Evolutionary conservation across 1,140 invertebrate genomes (phyloP), one percentile per base, ranked within the genome.

Genomic region (Drosophila hydei): DNA sequence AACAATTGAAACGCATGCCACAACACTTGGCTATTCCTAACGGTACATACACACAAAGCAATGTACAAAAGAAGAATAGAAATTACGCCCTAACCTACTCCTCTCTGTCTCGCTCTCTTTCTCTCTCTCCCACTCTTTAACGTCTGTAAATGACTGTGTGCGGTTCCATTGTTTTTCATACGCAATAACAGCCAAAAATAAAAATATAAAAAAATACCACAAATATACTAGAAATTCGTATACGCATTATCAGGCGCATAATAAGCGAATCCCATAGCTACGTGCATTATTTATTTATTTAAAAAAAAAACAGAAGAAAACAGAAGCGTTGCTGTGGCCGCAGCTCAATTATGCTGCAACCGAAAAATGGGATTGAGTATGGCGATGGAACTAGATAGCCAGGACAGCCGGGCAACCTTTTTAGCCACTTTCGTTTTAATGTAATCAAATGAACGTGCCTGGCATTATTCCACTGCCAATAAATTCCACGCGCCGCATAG

Each of bases 391-490:
- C 40, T 14, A 25, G 47, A 36, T 36, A 40, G 25, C 30, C n/a
- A 11, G 14, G 23, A 25, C n/a, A 8, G 30, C 33, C 25, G 12
- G 63, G 61, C 65, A 87, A 89, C 84, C 83, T 88, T 88, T 87
- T 88, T 88, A 89, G 83, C 83, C 83, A 88, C 84, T 88, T 88
- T 88, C 84, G 61, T 84, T 89, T 88, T 88, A 88, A 88, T 88
- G 83, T 88, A 88, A 88, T 88, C 83, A 88, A 88, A 88, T 88
- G 83, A 88, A 88, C 83, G 83, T 88, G 83, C 84, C 78, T 77
- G 75, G 83, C 84, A 88, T 88, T 89, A 88, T 89, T 67, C 72
- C 72, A 59, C 73, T 71, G 75, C 83, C 83, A 88, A 88, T 88
- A 88, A 88, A 88, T 89, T 89, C 81, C 83, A 89, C 65, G 59